Evolutionary conservation across 2,888 invertebrate genomes (phyloP), one percentile per base, ranked within the genome.

Genomic region (Torymus tubicola): DNA sequence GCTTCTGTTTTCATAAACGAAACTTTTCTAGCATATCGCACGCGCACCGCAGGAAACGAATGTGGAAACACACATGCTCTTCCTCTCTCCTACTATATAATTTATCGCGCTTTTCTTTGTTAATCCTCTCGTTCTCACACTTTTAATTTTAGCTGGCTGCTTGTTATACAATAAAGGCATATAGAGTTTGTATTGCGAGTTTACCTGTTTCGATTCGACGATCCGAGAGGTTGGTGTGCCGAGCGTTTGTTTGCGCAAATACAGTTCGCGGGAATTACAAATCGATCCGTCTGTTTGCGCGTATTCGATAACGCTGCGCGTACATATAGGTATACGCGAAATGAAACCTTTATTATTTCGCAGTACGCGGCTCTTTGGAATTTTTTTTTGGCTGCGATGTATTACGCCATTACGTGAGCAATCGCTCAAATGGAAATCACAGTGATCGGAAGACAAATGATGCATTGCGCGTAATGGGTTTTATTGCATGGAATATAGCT

Each of bases 1-100:
- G 78, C 65, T n/a, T 21, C 11, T 78, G 67, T 78, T 78, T 71
- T 78, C 55, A 61, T 61, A 78, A 67, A 71, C 58, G 53, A 63
- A 31, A 42, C 24, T 63, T 55, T 14, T 1, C n/a, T 10, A 14
- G 63, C 53, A 4, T 13, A 13, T 10, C 11, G 42, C 76, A 69
- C 76, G 69, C 63, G 18, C 31, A 69, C 31, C 24, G n/a, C 76
- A 63, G 76, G 76, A 69, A 76, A 16, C n/a, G 50, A 42, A 18
- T 14, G 1, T 50, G 21, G 65, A 65, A 74, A 63, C 31, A 67
- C 42, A 53, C 24, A 10, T 10, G 42, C 14, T 64, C 69, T 77
- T 75, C 64, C 64, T 53, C 16, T 42, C 65, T 42, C 14, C 21
- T n/a, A n/a, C 31, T 3, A 1, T 5, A 58, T 69, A 18, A 70